Percentiles rank a stretch among this genome's conserved stretches.
Conservation (phyloP, 2,797 vertebrate genomes). For the Hoplostethus atlanticus region DNA sequence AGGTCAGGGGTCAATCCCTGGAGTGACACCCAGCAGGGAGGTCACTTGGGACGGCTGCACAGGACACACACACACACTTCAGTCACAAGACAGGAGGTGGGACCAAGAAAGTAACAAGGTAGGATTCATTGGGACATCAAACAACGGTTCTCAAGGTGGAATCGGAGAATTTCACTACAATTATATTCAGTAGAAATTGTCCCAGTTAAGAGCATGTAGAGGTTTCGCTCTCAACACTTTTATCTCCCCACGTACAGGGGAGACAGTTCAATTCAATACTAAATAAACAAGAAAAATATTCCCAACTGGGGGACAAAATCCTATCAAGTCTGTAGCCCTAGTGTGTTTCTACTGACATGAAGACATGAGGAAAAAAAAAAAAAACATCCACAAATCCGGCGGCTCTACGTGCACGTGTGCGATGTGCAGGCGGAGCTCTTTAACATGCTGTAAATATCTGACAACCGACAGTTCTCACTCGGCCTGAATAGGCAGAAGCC, state of each 20-base stretch:
- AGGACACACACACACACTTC: constrained; percentile 10
- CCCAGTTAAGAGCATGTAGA: too few relatives aligned
- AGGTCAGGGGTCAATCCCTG: constrained; percentile 52
- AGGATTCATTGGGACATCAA: neutral
- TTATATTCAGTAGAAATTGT: too few relatives aligned
- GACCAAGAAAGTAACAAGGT: neutral
- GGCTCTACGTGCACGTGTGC: constrained; percentile 1
- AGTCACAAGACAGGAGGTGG: constrained; percentile 1
- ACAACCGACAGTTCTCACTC: constrained; percentile 60
- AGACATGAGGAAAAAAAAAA: neutral
- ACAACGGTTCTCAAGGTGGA: neutral
- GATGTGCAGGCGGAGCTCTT: constrained; percentile 30
- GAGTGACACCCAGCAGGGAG: constrained; percentile 14
- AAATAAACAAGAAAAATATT: too few relatives aligned
- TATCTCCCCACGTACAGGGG: too few relatives aligned
- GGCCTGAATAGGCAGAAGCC: constrained; percentile 52
- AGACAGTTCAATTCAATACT: too few relatives aligned
- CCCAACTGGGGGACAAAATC: too few relatives aligned
- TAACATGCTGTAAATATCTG: constrained; percentile 64
- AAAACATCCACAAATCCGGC: neutral
- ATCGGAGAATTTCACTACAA: neutral
- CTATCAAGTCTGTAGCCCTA: too few relatives aligned
- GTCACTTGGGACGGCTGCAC: constrained; percentile 15
- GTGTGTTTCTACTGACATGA: too few relatives aligned
- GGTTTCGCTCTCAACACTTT: neutral